Evolutionary conservation across 2,888 invertebrate genomes (phyloP).

Genomic region (Drosophila mercatorum): DNA sequence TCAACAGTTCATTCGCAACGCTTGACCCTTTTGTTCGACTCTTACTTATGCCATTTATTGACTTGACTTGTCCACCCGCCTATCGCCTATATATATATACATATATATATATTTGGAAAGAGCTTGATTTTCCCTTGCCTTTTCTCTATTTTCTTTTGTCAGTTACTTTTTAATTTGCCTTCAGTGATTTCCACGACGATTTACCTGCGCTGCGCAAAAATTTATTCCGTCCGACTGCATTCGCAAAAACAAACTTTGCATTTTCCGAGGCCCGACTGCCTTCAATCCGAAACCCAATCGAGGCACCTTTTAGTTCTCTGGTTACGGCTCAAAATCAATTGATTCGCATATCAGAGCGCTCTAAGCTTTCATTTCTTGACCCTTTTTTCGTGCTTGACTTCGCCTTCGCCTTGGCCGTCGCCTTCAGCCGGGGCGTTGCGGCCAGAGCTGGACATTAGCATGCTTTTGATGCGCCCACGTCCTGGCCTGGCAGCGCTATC

Average conservation of each 20-base stretch:
- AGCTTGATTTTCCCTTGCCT: not conserved
- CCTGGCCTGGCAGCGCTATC: not conserved
- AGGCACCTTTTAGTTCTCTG: slow-evolving; percentile 38
- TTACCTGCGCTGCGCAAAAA: slow-evolving; percentile 75
- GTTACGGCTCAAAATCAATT: slow-evolving; percentile 73
- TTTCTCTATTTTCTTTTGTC: slow-evolving; percentile 34
- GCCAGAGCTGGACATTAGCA: slow-evolving; percentile 74
- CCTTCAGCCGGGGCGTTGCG: slow-evolving; percentile 36
- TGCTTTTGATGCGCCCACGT: slow-evolving; percentile 72
- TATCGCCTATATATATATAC: not conserved
- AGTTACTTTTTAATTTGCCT: slow-evolving; percentile 71
- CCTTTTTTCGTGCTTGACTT: slow-evolving; percentile 79
- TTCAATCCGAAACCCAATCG: not conserved
- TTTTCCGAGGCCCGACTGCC: slow-evolving; percentile 9
- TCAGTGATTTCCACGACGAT: slow-evolving; percentile 76
- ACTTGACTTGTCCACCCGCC: slow-evolving; percentile 48
- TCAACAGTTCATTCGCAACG: slow-evolving; percentile 33
- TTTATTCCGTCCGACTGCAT: slow-evolving; percentile 77
- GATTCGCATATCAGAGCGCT: slow-evolving; percentile 72
- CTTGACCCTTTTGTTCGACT: slow-evolving; percentile 75
- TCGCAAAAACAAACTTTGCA: slow-evolving; percentile 72
- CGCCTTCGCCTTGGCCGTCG: not conserved
- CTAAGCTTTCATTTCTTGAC: slow-evolving; percentile 73
- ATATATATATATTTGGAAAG: not conserved
- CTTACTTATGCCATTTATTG: slow-evolving; percentile 70